Evolutionary conservation across 2,113 vertebrate genomes (phyloP).

Genomic region (Syngnathus scovelli): DNA sequence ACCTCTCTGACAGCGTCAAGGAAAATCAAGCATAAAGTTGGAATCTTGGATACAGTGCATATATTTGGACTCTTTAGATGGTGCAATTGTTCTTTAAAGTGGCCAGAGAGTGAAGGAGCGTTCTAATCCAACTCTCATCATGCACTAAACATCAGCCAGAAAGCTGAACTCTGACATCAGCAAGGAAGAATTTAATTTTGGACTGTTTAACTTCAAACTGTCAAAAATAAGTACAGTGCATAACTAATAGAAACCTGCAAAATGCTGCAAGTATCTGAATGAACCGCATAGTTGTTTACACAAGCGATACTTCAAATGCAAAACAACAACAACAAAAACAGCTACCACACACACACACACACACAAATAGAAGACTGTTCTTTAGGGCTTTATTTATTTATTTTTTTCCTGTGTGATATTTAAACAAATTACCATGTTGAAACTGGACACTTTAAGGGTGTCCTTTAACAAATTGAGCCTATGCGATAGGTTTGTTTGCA

Average conservation of each 20-base stretch:
- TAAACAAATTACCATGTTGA: neutral
- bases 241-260: neutral
- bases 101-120: neutral
- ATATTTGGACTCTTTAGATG: neutral
- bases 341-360: neutral
- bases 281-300: neutral
- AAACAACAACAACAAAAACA: neutral
- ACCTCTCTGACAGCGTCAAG: neutral
- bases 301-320: neutral
- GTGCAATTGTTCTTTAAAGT: neutral
- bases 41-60: neutral
- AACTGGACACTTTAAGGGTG: neutral
- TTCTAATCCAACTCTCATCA: neutral
- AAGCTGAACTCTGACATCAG: constrained; percentile 12
- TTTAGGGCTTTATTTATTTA: neutral
- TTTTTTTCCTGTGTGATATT: neutral
- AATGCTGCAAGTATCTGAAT: neutral
- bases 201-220: neutral
- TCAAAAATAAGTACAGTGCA: neutral
- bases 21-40: neutral
- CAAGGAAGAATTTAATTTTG: constrained; percentile 9
- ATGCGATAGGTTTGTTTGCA: neutral
- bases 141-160: neutral
- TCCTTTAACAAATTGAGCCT: neutral
- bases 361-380: neutral